phyloP scores from a whole-genome alignment of 1,140 invertebrate species.

The Papilio glaucus region DNA sequence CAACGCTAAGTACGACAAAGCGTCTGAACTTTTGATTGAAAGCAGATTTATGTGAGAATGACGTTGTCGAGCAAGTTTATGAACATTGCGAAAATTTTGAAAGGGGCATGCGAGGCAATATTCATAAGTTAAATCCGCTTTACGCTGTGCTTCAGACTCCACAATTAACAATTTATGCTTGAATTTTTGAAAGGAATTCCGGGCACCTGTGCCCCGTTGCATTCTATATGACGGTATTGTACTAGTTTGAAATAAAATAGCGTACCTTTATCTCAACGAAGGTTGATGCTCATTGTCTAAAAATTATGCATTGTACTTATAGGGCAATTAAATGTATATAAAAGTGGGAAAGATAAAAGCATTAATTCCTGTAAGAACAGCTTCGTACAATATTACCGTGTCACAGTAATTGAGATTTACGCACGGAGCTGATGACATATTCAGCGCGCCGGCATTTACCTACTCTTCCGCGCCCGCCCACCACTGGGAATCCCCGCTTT shows the following conservation, averaged over 20 bases:
- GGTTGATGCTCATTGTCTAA: background rate
- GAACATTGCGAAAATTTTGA: slow-evolving; percentile 21
- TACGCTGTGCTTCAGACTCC: background rate
- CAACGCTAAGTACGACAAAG: background rate
- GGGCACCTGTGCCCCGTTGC: background rate
- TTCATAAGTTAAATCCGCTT: slow-evolving; percentile 25
- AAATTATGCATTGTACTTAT: too few species aligned
- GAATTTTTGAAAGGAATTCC: background rate
- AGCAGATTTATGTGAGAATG: slow-evolving; percentile 16
- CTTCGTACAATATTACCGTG: slow-evolving; percentile 29
- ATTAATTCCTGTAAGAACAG: background rate
- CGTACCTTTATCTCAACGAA: background rate
- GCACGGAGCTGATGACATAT: slow-evolving; percentile 21
- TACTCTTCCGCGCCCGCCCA: background rate
- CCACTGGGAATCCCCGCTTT: slow-evolving; percentile 16
- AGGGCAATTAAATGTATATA: too few species aligned
- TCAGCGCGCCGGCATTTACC: background rate
- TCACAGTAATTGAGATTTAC: slow-evolving; percentile 33
- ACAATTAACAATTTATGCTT: slow-evolving; percentile 19
- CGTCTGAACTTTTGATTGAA: background rate
- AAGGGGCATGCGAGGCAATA: slow-evolving; percentile 23
- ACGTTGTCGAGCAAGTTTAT: slow-evolving; percentile 6
- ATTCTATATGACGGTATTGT: background rate
- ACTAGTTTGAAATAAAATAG: background rate
- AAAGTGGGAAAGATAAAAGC: too few species aligned